phyloP scores from a whole-genome alignment of 2,888 invertebrate species.

The Dione vanillae region DNA sequence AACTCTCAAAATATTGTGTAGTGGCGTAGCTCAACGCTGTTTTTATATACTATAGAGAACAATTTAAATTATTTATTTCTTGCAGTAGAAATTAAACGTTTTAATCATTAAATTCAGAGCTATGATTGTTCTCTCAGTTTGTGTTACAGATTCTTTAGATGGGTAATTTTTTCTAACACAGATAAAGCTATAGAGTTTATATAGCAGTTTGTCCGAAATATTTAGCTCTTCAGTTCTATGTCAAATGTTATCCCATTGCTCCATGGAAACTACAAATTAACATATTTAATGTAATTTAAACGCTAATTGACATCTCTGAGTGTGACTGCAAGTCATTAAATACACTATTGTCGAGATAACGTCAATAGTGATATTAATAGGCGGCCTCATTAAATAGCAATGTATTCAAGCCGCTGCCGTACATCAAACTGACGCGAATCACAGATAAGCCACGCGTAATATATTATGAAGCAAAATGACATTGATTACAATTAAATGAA shows the following conservation, averaged over 20 bases:
- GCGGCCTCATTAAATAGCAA: constrained; percentile 26
- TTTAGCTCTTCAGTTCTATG: neutral
- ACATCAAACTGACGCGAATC: constrained; percentile 25
- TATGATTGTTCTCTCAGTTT: too few species aligned
- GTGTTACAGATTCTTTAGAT: too few species aligned
- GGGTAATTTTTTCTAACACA: too few species aligned
- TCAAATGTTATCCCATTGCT: neutral
- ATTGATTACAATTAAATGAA: neutral
- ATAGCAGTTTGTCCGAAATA: too few species aligned
- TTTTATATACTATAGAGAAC: too few species aligned
- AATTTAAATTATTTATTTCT: too few species aligned
- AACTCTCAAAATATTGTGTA: too few species aligned
- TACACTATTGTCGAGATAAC: constrained; percentile 15
- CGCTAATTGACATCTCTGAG: constrained; percentile 7
- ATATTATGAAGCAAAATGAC: constrained; percentile 11
- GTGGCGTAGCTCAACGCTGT: neutral
- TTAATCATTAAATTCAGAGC: too few species aligned
- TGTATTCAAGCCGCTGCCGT: constrained; percentile 19
- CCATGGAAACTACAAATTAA: neutral
- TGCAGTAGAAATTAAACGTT: too few species aligned
- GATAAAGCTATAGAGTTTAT: too few species aligned
- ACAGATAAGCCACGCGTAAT: constrained; percentile 18
- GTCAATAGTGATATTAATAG: constrained; percentile 22
- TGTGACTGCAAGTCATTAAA: constrained; percentile 5
- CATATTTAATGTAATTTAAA: neutral